Evolutionary conservation across 2,113 vertebrate species (phyloP).

Genomic region (Tupaia chinensis): DNA sequence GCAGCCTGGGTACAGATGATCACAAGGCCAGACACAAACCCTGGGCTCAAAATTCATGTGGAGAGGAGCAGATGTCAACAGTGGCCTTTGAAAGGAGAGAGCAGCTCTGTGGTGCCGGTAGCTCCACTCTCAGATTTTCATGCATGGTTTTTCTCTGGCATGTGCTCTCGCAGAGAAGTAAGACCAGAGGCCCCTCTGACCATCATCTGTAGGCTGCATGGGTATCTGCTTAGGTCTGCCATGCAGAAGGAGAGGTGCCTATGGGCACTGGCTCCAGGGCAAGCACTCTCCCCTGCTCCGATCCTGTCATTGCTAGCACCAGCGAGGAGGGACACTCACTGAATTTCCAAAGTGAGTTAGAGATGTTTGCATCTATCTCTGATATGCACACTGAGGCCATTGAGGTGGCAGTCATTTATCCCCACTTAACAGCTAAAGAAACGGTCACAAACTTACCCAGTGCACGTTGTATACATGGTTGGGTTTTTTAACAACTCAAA

Average conservation of each 20-base stretch:
- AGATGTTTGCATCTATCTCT: neutral
- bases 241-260: neutral
- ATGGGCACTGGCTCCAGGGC: neutral
- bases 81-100: slow-evolving; percentile 19
- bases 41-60: neutral
- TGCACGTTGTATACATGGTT: neutral
- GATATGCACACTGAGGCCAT: neutral
- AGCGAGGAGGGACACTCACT: neutral
- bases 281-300: too few relatives aligned
- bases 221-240: neutral
- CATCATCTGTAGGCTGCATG: neutral
- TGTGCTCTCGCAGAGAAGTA: neutral
- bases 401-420: neutral
- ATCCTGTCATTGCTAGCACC: neutral
- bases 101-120: neutral
- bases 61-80: neutral
- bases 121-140: neutral
- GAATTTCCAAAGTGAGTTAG: neutral
- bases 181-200: neutral
- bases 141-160: neutral
- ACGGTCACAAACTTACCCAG: neutral
- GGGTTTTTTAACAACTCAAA: neutral
- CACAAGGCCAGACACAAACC: too few relatives aligned
- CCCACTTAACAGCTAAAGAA: neutral
- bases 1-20: neutral